Evolutionary conservation across 2,888 invertebrate species (phyloP).

Genomic region (Plemyria rubiginata): DNA sequence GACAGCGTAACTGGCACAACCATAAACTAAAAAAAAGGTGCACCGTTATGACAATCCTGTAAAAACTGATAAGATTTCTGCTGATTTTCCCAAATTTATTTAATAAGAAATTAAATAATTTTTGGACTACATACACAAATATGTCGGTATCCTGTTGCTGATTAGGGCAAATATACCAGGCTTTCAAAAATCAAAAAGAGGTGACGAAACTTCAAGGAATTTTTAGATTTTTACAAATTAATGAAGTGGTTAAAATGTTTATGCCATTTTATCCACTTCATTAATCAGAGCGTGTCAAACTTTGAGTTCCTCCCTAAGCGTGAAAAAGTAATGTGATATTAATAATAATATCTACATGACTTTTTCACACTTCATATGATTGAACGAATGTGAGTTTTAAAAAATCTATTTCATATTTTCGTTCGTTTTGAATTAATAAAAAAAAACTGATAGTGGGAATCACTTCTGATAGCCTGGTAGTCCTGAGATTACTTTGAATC

Average conservation of each 20-base stretch:
- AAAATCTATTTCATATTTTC: conserved; percentile 8
- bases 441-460: conserved; percentile 13
- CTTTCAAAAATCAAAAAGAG: conserved; percentile 7
- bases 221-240: background rate
- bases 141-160: no score
- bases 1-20: no score
- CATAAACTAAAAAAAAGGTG: no score
- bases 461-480: conserved; percentile 39
- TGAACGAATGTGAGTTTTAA: conserved; percentile 7
- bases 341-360: conserved; percentile 8
- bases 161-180: conserved; percentile 9
- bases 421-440: conserved; percentile 5
- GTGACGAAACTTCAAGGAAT: conserved; percentile 1
- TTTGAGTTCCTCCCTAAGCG: conserved; percentile 13
- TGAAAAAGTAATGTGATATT: conserved; percentile 6
- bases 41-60: no score
- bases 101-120: no score
- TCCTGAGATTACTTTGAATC: conserved; percentile 30
- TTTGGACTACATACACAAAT: no score
- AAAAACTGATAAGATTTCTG: no score
- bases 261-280: background rate
- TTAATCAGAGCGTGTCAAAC: conserved; percentile 5
- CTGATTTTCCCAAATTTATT: no score
- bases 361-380: no score
- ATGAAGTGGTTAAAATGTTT: conserved; percentile 17